These are phyloP conservation scores for Patella ulyssiponensis DNA, from an alignment of 2,888 invertebrate genomes.

Conservation along the genomic window DNA sequence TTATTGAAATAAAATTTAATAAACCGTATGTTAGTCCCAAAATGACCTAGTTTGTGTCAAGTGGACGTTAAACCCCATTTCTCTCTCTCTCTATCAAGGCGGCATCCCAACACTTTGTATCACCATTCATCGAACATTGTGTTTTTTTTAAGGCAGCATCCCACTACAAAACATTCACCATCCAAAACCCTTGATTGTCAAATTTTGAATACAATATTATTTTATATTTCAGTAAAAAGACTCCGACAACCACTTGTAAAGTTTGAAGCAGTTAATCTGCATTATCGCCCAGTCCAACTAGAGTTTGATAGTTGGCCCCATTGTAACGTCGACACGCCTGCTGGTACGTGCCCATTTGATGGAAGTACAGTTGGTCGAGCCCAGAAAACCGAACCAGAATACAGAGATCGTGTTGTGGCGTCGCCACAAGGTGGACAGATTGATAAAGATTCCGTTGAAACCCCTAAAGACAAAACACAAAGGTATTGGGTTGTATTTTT, in stretches of 20 bases:
- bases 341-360: conserved; percentile 65
- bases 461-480: conserved; percentile 6
- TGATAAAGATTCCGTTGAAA: conserved; percentile 14
- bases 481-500: background rate
- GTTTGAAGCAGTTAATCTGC: conserved; percentile 55
- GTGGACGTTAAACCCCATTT: no score
- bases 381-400: conserved; percentile 23
- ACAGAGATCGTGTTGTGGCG: conserved; percentile 24
- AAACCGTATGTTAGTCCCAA: no score
- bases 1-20: no score
- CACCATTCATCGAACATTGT: no score
- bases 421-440: conserved; percentile 12
- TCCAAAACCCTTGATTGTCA: conserved; percentile 34
- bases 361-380: conserved; percentile 34
- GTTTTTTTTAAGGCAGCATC: no score
- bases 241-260: conserved; percentile 60
- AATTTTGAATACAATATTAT: conserved; percentile 57
- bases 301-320: conserved; percentile 59
- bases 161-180: no score
- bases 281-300: conserved; percentile 54
- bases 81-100: no score
- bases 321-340: conserved; percentile 53
- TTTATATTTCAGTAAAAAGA: conserved; percentile 46
- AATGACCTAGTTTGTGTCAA: no score
- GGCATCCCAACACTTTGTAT: no score